Evolutionary conservation across 2,797 vertebrate genomes (phyloP), one percentile per base, ranked within the genome.

Genomic region (Onychomys arenicola): DNA sequence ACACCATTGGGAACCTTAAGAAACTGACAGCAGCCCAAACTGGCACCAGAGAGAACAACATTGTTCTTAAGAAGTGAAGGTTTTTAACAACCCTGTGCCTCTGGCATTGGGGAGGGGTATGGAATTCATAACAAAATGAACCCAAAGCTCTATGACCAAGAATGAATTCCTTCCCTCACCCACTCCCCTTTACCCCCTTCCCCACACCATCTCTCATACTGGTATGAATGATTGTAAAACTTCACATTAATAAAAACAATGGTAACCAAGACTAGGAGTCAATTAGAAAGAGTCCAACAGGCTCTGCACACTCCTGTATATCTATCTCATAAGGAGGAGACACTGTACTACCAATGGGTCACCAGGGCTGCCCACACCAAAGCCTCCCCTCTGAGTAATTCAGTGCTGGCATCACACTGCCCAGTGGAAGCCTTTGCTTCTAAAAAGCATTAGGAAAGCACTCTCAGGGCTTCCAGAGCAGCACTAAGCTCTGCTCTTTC

Each of bases 401-500:
- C 25, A 9, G n/a, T 55, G 0, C 81, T 1, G 59, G 13, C 32
- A 4, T 11, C 52, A 11, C 5, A 0, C 57, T 25, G 61, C 90
- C 90, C 4, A 3, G 11, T 0, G 21, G 57, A 25, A 71, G 73
- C 43, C 19, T 5, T 25, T 13, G 4, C 71, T 55, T 82, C 92
- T 59, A 4, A 52, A 65, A 46, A 81, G 76, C 91, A 73, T 93
- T 55, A 37, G 63, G 83, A 91, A 29, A 37, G 43, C 19, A 69
- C 25, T 75, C 40, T 57, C 40, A 75, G 57, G 46, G 40, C 78
- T 49, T 63, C 90, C 52, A 49, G 59, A 49, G 96, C 78, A 57
- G 63, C 76, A 76, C 91, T 29, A 57, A 75, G 46, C 37, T 19
- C 94, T 19, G 76, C 91, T 93, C 67, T 77, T 93, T 88, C 91